These are phyloP conservation scores for Rhynchophorus ferrugineus DNA, from an alignment of 1,140 invertebrate genomes.

Conservation along the genomic window DNA sequence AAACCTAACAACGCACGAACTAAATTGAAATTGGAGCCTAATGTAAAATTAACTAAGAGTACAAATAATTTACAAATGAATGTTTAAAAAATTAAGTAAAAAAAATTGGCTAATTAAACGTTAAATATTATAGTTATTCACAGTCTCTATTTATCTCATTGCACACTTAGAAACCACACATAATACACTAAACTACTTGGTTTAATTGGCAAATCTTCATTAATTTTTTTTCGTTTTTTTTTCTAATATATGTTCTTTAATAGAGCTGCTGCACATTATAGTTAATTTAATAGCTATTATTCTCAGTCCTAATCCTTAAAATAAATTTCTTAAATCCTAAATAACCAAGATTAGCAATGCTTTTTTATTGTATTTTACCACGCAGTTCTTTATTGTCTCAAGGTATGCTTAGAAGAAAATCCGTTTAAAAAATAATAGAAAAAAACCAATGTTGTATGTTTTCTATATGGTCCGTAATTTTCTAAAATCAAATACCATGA, in stretches of 20 bases:
- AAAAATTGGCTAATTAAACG: constrained; percentile 23
- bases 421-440: too few species aligned
- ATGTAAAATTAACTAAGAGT: constrained; percentile 23
- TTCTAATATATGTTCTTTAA: constrained; percentile 8
- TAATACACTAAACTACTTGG: constrained; percentile 33
- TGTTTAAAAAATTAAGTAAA: constrained; percentile 10
- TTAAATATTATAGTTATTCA: constrained; percentile 18
- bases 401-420: too few species aligned
- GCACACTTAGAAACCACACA: constrained; percentile 35
- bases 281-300: constrained; percentile 24
- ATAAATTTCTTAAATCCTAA: constrained; percentile 15
- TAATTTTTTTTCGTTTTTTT: constrained; percentile 10
- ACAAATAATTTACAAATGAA: constrained; percentile 21
- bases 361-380: constrained; percentile 8
- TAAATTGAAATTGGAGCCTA: constrained; percentile 4
- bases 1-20: constrained; percentile 7
- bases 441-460: too few species aligned
- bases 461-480: too few species aligned
- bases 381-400: constrained; percentile 4
- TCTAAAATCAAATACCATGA: too few species aligned
- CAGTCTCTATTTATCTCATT: constrained; percentile 35
- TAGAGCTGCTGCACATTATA: constrained; percentile 26
- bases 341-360: constrained; percentile 16
- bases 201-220: constrained; percentile 27
- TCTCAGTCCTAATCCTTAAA: constrained; percentile 29